These are phyloP conservation scores for Lasioglossum vierecki DNA, from an alignment of 2,888 invertebrate genomes.

Conservation along the genomic window DNA sequence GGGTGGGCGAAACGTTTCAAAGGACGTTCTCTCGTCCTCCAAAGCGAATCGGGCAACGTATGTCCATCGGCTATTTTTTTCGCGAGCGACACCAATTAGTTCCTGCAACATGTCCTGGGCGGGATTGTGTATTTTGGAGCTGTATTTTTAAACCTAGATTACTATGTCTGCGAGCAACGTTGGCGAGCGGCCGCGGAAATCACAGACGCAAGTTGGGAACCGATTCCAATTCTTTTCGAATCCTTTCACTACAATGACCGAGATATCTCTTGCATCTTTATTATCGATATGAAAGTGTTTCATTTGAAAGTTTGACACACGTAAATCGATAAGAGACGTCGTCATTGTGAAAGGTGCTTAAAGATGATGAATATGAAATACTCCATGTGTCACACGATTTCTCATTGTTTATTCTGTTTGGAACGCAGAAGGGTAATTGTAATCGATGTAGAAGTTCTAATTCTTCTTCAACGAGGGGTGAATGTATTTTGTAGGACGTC, in stretches of 20 bases:
- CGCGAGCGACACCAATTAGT: background rate
- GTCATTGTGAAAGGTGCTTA: too few relatives aligned
- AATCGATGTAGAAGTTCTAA: background rate
- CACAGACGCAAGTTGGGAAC: background rate
- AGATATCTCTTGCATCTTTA: too few relatives aligned
- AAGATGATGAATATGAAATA: too few relatives aligned
- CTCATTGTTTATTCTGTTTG: too few relatives aligned
- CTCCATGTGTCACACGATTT: too few relatives aligned
- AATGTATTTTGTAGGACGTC: background rate
- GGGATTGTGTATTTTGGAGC: background rate
- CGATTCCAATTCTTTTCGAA: background rate
- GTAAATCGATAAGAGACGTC: too few relatives aligned
- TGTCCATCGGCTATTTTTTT: background rate
- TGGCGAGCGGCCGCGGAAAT: too few relatives aligned
- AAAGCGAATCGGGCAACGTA: background rate
- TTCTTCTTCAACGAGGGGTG: background rate
- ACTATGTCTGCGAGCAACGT: background rate
- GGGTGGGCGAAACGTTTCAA: conserved; percentile 23
- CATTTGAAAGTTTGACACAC: too few relatives aligned
- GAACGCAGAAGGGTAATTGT: too few relatives aligned
- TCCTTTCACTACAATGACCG: too few relatives aligned
- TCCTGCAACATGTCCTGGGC: background rate
- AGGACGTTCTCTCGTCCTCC: conserved; percentile 22
- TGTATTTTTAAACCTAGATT: background rate
- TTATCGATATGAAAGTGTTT: too few relatives aligned